These are phyloP conservation scores for Caenorhabditis doughertyi DNA, from an alignment of 2,888 invertebrate genomes.

Conservation along the genomic window DNA sequence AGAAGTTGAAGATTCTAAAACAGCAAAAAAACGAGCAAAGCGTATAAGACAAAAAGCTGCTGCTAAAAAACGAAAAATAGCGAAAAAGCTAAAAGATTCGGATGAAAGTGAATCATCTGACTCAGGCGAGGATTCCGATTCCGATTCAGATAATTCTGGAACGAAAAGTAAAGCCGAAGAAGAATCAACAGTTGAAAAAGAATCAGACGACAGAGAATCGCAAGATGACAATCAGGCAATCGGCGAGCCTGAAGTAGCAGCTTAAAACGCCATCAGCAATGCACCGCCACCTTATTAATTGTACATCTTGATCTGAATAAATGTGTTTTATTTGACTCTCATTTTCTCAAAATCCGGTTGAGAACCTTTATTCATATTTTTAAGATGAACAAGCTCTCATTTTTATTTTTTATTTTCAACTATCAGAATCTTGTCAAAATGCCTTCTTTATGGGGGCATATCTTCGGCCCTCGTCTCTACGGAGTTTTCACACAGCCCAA, in stretches of 20 bases:
- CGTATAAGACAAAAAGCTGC: conserved; percentile 84
- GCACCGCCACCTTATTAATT: background rate
- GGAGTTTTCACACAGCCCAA: conserved; percentile 50
- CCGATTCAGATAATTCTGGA: conserved; percentile 24
- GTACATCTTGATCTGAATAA: background rate
- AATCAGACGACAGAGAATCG: background rate
- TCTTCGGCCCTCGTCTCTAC: conserved; percentile 69
- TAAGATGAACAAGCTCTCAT: background rate
- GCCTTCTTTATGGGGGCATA: conserved; percentile 51
- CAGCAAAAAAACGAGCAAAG: conserved; percentile 92
- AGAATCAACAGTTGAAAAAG: conserved; percentile 25
- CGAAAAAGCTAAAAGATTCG: conserved; percentile 59
- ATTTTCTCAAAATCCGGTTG: background rate
- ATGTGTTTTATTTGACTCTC: background rate
- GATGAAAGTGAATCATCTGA: conserved; percentile 32
- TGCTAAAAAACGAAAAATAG: conserved; percentile 63
- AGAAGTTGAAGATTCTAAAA: conserved; percentile 75
- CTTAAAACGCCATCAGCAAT: background rate
- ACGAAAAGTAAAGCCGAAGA: conserved; percentile 35
- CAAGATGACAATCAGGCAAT: background rate
- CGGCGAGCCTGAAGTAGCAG: background rate
- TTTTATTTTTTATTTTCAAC: background rate
- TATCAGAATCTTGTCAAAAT: conserved; percentile 11
- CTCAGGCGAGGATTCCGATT: conserved; percentile 33
- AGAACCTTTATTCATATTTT: background rate